Evolutionary conservation across 2,113 vertebrate species (phyloP).

Genomic region (Regulus satrapa): DNA sequence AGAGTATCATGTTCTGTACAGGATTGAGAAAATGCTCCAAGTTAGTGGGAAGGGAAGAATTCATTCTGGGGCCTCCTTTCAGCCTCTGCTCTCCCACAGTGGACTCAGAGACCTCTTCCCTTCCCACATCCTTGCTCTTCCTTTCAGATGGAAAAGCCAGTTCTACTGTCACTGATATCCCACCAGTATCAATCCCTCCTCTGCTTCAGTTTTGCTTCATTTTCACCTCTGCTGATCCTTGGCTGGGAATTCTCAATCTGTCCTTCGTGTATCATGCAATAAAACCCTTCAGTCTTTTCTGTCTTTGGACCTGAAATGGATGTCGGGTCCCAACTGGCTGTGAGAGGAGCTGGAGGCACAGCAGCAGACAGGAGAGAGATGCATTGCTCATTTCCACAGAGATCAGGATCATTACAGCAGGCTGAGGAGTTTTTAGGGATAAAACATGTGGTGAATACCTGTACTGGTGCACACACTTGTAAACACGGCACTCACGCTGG

Average conservation of each 20-base stretch:
- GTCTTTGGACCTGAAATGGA: not conserved
- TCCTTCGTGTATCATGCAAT: not conserved
- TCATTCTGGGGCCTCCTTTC: constrained; percentile 47
- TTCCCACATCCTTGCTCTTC: constrained; percentile 54
- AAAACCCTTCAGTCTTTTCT: not conserved
- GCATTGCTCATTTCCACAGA: not conserved
- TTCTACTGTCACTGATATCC: not conserved
- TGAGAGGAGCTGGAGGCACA: not conserved
- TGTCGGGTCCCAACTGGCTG: not conserved
- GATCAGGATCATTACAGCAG: fast-evolving
- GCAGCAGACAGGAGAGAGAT: not conserved
- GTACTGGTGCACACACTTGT: fast-evolving
- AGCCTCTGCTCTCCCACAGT: constrained; percentile 42
- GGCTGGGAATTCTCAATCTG: not conserved
- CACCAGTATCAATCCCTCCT: not conserved
- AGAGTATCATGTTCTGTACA: constrained; percentile 55
- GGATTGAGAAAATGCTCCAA: not conserved
- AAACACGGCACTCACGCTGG: fast-evolving
- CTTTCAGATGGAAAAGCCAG: constrained; percentile 53
- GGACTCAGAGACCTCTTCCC: constrained; percentile 8
- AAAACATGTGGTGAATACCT: fast-evolving
- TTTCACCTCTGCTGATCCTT: not conserved
- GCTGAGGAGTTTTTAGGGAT: not conserved
- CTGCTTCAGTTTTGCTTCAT: constrained; percentile 17
- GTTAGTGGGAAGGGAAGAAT: constrained; percentile 35